These are phyloP conservation scores for Conops quadrifasciatus DNA, from an alignment of 2,888 invertebrate genomes.

Conservation along the genomic window DNA sequence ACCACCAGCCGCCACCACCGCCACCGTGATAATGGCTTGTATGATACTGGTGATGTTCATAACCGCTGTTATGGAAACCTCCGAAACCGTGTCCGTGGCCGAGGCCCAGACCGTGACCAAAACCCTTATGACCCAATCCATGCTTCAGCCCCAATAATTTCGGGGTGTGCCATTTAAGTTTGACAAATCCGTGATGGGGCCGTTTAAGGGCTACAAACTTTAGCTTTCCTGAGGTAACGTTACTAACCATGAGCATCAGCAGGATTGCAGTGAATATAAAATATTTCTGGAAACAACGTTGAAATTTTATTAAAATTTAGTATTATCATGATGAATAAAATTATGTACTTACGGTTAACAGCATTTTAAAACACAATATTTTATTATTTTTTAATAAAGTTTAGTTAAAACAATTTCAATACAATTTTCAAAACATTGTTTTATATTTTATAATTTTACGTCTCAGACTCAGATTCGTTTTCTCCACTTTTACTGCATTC, in stretches of 20 bases:
- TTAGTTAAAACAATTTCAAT: neutral
- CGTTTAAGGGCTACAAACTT: slow-evolving; percentile 55
- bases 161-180: slow-evolving; percentile 52
- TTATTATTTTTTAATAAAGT: neutral
- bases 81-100: slow-evolving; percentile 42
- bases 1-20: slow-evolving; percentile 33
- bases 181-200: slow-evolving; percentile 52
- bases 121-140: slow-evolving; percentile 42
- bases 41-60: slow-evolving; percentile 52
- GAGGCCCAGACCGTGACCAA: slow-evolving; percentile 36
- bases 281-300: slow-evolving; percentile 7
- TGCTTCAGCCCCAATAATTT: slow-evolving; percentile 56
- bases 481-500: neutral
- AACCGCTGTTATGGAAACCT: slow-evolving; percentile 46
- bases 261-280: slow-evolving; percentile 34
- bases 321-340: neutral
- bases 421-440: neutral
- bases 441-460: neutral
- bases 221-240: slow-evolving; percentile 47
- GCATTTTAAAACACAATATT: slow-evolving; percentile 36
- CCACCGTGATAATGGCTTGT: slow-evolving; percentile 47
- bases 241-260: slow-evolving; percentile 31
- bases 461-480: neutral
- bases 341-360: slow-evolving; percentile 41
- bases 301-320: neutral